Conservation (phyloP, 2,888 invertebrate species). For the Beris morrisii region DNA sequence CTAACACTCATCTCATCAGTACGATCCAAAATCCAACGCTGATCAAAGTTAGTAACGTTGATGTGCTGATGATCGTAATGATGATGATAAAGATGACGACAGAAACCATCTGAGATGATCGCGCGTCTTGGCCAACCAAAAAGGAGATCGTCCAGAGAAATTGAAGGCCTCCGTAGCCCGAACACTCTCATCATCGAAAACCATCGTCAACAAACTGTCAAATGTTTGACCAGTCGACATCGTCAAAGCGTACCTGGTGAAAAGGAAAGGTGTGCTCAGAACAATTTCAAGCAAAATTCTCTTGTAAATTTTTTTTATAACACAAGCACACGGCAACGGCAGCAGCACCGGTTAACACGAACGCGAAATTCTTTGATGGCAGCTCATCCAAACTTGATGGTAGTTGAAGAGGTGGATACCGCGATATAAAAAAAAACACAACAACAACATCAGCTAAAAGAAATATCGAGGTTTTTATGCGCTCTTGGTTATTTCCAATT, state of each 20-base stretch:
- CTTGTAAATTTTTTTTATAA: slow-evolving; percentile 6
- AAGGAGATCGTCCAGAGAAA: slow-evolving; percentile 22
- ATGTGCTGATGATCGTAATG: slow-evolving; percentile 26
- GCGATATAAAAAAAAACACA: neutral
- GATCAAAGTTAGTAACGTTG: slow-evolving; percentile 10
- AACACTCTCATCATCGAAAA: slow-evolving; percentile 7
- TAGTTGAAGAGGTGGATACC: slow-evolving; percentile 26
- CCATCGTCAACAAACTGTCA: slow-evolving; percentile 26
- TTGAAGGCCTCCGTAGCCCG: neutral
- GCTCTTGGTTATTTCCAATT: slow-evolving; percentile 15
- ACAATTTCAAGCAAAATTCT: slow-evolving; percentile 27
- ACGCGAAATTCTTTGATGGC: slow-evolving; percentile 28
- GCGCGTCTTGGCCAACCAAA: slow-evolving; percentile 11
- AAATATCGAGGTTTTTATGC: slow-evolving; percentile 15
- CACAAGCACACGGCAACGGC: neutral
- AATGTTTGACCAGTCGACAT: slow-evolving; percentile 24
- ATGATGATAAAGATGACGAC: slow-evolving; percentile 27
- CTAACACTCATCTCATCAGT: no score
- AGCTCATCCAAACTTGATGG: slow-evolving; percentile 13
- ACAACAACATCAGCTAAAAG: neutral
- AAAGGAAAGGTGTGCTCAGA: slow-evolving; percentile 28
- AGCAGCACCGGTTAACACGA: slow-evolving; percentile 11
- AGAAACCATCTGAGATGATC: slow-evolving; percentile 17
- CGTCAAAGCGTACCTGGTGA: slow-evolving; percentile 8
- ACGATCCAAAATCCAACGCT: no score